These are phyloP conservation scores for Eufriesea mexicana DNA, from an alignment of 1,140 invertebrate species.

Conservation along the genomic window DNA sequence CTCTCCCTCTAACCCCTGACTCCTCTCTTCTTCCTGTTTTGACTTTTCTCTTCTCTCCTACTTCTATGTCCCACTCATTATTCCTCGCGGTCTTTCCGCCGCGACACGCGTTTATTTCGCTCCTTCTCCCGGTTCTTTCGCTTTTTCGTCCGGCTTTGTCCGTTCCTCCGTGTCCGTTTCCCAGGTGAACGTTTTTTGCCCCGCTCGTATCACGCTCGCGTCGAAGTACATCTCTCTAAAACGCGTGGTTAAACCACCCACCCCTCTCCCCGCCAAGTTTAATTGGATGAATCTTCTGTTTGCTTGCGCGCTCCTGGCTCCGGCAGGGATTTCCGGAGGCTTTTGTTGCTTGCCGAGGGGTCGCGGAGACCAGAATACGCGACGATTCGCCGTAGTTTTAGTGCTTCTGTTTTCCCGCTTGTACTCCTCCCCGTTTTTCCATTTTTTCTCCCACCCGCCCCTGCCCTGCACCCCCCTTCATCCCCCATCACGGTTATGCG, in stretches of 20 bases:
- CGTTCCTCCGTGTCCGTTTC: neutral
- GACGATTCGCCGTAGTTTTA: conserved; percentile 24
- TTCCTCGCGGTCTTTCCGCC: neutral
- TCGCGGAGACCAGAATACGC: conserved; percentile 13
- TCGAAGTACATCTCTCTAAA: conserved; percentile 2
- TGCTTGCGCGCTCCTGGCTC: conserved; percentile 12
- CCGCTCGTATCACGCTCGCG: conserved; percentile 11
- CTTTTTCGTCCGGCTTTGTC: neutral
- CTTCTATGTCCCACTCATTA: too few species aligned
- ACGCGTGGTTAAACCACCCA: neutral
- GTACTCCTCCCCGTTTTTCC: neutral
- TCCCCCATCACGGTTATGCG: neutral
- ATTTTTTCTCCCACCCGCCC: neutral
- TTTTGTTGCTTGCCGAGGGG: conserved; percentile 25
- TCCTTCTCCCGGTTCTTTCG: neutral
- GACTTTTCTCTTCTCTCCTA: too few species aligned
- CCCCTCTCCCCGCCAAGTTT: neutral
- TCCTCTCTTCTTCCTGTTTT: neutral
- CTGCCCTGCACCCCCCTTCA: neutral
- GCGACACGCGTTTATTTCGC: neutral
- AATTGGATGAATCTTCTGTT: conserved; percentile 39
- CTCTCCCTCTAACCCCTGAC: neutral
- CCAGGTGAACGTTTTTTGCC: neutral
- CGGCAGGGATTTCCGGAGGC: conserved; percentile 32
- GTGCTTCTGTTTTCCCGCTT: conserved; percentile 20